Evolutionary conservation across 2,797 vertebrate genomes (phyloP).

Genomic region (Decapterus maruadsi): DNA sequence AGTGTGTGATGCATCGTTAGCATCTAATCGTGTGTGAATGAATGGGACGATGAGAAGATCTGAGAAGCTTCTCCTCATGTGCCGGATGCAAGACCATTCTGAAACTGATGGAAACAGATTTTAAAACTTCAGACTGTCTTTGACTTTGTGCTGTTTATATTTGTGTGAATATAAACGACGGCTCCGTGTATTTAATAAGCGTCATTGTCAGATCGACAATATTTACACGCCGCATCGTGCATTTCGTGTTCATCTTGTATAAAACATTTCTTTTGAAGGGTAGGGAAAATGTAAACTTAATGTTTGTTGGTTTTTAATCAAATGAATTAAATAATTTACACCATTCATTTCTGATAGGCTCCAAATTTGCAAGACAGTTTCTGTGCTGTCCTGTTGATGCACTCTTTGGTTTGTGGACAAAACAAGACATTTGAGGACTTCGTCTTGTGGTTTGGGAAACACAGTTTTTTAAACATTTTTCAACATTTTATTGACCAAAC

Average conservation of each 20-base stretch:
- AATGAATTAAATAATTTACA: not conserved
- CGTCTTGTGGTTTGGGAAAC: too few species aligned
- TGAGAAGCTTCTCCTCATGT: not conserved
- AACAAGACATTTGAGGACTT: too few species aligned
- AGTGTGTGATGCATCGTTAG: not conserved
- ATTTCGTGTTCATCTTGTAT: too few species aligned
- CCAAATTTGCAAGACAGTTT: not conserved
- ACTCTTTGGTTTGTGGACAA: too few species aligned
- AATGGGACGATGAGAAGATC: not conserved
- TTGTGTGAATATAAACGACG: too few species aligned
- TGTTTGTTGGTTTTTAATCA: not conserved
- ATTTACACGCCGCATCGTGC: not conserved
- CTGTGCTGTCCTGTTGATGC: not conserved
- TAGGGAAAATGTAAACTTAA: not conserved
- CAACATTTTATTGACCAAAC: too few species aligned
- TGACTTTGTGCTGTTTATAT: too few species aligned
- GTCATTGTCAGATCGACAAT: not conserved
- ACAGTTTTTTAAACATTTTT: too few species aligned
- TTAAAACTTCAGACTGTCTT: too few species aligned
- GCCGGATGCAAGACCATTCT: not conserved
- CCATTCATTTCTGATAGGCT: constrained; percentile 7
- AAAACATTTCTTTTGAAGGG: not conserved
- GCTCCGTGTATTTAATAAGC: not conserved
- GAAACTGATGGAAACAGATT: too few species aligned
- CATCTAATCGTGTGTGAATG: not conserved